Base-by-base conservation (phyloP, 2,797 vertebrate species). In the Valencia hispanica region DNA sequence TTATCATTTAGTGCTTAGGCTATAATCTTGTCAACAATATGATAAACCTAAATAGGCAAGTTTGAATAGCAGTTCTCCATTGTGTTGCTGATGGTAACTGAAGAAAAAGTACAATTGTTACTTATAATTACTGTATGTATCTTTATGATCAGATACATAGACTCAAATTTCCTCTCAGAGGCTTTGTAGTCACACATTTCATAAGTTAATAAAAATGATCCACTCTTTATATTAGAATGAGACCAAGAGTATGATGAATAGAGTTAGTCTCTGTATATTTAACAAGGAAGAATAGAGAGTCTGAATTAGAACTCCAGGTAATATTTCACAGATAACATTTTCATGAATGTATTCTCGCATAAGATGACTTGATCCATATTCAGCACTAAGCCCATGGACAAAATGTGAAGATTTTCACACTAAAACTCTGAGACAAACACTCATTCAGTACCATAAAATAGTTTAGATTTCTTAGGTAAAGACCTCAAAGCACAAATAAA, bases 261-360 rank as follows among this genome's bases (percentile, higher is more conserved):
- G 65, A 45, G 25, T 17, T 27, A 9, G 14, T 27, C n/a, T 68
- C 65, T 45, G 39, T 68, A 68, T 43, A 68, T 68, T 68, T 68
- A 43, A 68, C 65, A 68, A 68, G 65, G 65, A 68, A 43, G 65
- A 68, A 68, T 68, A 68, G 65, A 68, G 41, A 68, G 39, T 43
- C 65, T 45, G 65, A 68, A 45, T 68, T 68, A 45, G 65, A 68
- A 43, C 12, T 68, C 12, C 14, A 32, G 48, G 20, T 34, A 17
- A 45, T 68, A 68, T 72, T 72, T 27, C 50, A 55, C 51, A 39
- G 25, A 17, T 41, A 15, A 25, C 32, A 25, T 48, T 50, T 48
- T 36, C 30, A 34, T 39, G 39, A 27, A 27, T 17, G 27, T 34
- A 17, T 68, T 68, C 39, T 45, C n/a, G 6, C 7, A 6, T 27